Evolutionary conservation across 1,140 invertebrate species (phyloP), one percentile per base, ranked within the genome.

Genomic region (Cydia amplana): DNA sequence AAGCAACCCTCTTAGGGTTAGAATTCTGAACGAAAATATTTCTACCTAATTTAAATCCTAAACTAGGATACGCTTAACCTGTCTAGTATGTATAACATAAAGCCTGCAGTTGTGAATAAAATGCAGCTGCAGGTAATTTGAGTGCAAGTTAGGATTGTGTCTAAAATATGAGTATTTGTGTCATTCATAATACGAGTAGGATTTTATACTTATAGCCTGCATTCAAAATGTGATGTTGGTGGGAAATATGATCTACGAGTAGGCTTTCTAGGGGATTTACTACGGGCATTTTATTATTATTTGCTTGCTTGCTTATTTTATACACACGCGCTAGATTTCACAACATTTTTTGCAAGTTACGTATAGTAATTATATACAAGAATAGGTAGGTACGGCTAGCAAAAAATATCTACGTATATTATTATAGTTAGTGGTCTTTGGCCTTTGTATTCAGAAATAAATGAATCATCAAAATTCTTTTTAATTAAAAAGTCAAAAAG

Each of bases 91-190:
- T 4, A 49, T 49, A 51, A n/a, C 49, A n/a, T 51, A 18, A 51
- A 51, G n/a, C 49, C 14, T 51, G 49, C 49, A 46, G 10, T 46
- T 16, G 14, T 16, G n/a, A 51, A 51, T 51, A 51, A n/a, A 18
- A 51, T 51, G 49, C 49, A 51, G n/a, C 49, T 51, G n/a, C 25
- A 25, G 12, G 63, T 67, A 67, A 67, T 67, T 36, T 67, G 28
- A 67, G 64, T 36, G 64, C 64, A 67, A 36, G 64, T 67, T 67
- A 16, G 10, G 63, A 25, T 14, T 25, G 25, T 64, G 63, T 25
- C 14, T 67, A 67, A 67, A 32, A 67, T 67, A 32, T 67, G 64
- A 67, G 64, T 67, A 67, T 67, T 25, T 25, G 23, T 67, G 64
- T 67, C 64, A 67, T 67, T 67, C 64, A 36, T 36, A 36, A 20